Conservation (phyloP, 2,113 vertebrate genomes). For the Menura novaehollandiae region DNA sequence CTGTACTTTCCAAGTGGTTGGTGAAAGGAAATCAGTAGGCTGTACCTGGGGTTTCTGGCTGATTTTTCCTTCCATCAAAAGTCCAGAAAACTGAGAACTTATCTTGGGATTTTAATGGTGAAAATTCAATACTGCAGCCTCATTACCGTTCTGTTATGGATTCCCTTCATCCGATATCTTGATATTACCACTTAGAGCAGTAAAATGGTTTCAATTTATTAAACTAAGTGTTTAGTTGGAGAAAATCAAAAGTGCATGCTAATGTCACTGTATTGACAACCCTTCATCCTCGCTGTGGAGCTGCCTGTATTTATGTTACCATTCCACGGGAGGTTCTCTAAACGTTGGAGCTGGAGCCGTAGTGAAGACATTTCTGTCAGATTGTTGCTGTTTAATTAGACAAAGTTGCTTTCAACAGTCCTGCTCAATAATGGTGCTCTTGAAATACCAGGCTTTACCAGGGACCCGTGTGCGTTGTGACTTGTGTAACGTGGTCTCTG, state of each 20-base stretch:
- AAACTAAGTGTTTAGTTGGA: slow-evolving; percentile 27
- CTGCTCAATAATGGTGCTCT: not conserved
- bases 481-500: not conserved
- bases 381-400: slow-evolving; percentile 33
- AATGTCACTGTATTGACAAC: slow-evolving; percentile 44
- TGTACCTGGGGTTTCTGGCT: not conserved
- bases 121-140: slow-evolving; percentile 1
- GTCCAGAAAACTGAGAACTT: not conserved
- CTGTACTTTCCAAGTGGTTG: not conserved
- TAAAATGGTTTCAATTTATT: slow-evolving; percentile 37
- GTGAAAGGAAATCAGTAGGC: slow-evolving; percentile 18
- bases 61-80: not conserved
- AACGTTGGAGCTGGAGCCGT: not conserved
- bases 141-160: not conserved
- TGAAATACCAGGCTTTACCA: slow-evolving; percentile 6
- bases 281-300: not conserved
- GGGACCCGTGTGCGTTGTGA: not conserved
- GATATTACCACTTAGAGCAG: not conserved
- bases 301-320: not conserved
- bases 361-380: slow-evolving; percentile 36
- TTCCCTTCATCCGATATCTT: not conserved
- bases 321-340: not conserved
- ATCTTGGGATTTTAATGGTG: not conserved
- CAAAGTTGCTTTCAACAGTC: not conserved
- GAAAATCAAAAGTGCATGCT: slow-evolving; percentile 42